phyloP scores from a whole-genome alignment of 2,888 invertebrate species.

The Tortricodes alternella region DNA sequence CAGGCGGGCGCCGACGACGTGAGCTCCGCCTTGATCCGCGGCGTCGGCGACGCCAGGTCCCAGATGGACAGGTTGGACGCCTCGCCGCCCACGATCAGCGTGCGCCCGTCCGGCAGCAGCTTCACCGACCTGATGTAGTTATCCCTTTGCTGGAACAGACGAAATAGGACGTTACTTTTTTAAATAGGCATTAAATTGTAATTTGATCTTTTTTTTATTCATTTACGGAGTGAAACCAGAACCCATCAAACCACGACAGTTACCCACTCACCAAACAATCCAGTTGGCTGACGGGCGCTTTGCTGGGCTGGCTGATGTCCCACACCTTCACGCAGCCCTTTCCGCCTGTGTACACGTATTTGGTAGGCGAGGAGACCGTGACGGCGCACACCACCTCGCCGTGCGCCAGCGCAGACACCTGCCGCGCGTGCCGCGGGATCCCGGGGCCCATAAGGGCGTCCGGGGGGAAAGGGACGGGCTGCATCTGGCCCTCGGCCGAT shows the following conservation, averaged over 20 bases:
- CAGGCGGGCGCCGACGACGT: constrained; percentile 97
- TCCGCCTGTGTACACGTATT: constrained; percentile 97
- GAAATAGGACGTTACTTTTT: neutral
- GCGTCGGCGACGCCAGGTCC: constrained; percentile 96
- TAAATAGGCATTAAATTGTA: neutral
- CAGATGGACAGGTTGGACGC: constrained; percentile 97
- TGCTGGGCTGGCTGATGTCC: constrained; percentile 96
- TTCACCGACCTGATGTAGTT: constrained; percentile 98
- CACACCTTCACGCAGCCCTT: constrained; percentile 99
- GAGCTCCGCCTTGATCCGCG: constrained; percentile 95
- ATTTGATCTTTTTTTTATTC: neutral
- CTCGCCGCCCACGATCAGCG: constrained; percentile 97
- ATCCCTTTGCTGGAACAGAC: constrained; percentile 89
- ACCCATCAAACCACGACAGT: constrained; percentile 57
- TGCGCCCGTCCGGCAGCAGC: constrained; percentile 94
- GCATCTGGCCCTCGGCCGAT: constrained; percentile 93
- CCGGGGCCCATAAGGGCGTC: constrained; percentile 97
- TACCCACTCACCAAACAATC: constrained; percentile 92
- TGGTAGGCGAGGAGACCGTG: constrained; percentile 96
- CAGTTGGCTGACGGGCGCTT: constrained; percentile 94
- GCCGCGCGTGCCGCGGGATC: constrained; percentile 95
- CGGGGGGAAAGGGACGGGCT: constrained; percentile 96
- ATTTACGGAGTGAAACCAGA: constrained; percentile 28
- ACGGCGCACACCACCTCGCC: constrained; percentile 99
- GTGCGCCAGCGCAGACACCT: constrained; percentile 95